Evolutionary conservation across 1,140 invertebrate genomes (phyloP), one percentile per base, ranked within the genome.

Genomic region (Drosophila pruinosa): DNA sequence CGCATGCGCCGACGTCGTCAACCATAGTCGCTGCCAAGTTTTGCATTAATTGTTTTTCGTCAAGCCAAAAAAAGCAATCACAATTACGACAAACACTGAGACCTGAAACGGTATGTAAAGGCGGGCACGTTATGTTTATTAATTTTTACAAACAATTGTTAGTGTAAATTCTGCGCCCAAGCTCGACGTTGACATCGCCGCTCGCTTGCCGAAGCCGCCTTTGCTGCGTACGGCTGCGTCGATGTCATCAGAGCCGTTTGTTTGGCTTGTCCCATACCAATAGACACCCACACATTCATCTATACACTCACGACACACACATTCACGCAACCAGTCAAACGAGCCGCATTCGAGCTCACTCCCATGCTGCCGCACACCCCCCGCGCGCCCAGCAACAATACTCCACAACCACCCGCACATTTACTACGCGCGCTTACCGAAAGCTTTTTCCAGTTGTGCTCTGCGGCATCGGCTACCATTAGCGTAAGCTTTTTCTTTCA

Each of bases 401-500:
- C 19, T 28, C 28, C 22, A 41, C 24, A 15, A 52, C 15, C 81
- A 86, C 82, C 78, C 81, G 81, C 81, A 81, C 81, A 78, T 78
- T 86, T 86, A 86, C 81, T 86, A 86, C 81, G 82, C 81, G 78
- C 81, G 81, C 81, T 85, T 77, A 63, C 58, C 81, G 78, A 72
- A 86, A 85, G 83, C 82, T 78, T 62, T 47, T 73, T 64, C 26
- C 68, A 72, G 54, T 75, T 72, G 68, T 63, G 50, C 50, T 72
- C 67, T 76, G 61, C 73, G 69, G 72, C 78, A 71, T 52, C 31
- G 71, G 58, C 65, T 61, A 65, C 64, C 58, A 73, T 76, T 77
- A 75, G 72, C 75, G 75, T 88, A 86, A 86, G 81, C 81, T 86
- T 86, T 86, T 86, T 88, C 81, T 88, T 86, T 86, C 81, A 86